Conservation (phyloP, 35 echinoderm and acorn worm genomes). For the Apostichopus parvimensis region DNA sequence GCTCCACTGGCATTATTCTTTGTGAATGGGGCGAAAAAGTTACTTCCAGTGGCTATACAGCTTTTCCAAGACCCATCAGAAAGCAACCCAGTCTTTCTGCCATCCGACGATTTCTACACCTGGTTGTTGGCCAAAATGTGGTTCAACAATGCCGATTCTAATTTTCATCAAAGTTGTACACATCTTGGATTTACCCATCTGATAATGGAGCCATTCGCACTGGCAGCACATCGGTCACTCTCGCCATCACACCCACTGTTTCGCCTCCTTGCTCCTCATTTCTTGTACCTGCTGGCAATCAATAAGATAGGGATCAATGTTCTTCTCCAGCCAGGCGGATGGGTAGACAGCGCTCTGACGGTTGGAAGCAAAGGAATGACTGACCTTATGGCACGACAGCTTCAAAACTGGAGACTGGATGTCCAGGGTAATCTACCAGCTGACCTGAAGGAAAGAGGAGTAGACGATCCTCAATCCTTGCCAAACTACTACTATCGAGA, state of each 20-base stretch:
- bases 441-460: constrained; percentile 67
- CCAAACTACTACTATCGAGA: constrained; percentile 83
- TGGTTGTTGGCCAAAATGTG: constrained; percentile 94
- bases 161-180: constrained; percentile 58
- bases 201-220: constrained; percentile 48
- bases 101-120: constrained; percentile 67
- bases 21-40: constrained; percentile 67
- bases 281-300: constrained; percentile 54
- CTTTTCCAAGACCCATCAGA: constrained; percentile 61
- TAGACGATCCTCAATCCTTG: constrained; percentile 56
- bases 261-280: constrained; percentile 67
- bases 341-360: constrained; percentile 55
- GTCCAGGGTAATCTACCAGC: constrained; percentile 66
- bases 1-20: constrained; percentile 85
- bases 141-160: constrained; percentile 83
- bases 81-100: constrained; percentile 81
- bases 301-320: constrained; percentile 7
- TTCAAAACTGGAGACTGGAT: constrained; percentile 56
- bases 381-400: constrained; percentile 7
- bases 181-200: constrained; percentile 67
- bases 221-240: constrained; percentile 56
- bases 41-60: constrained; percentile 81
- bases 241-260: constrained; percentile 73
- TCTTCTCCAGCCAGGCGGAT: constrained; percentile 60
- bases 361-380: constrained; percentile 46